Percentiles rank a stretch among this genome's conserved stretches.
phyloP scores from a whole-genome alignment of 30 jellyfish, hydroid and myxozoan genomes.

The Sanderia malayensis region DNA sequence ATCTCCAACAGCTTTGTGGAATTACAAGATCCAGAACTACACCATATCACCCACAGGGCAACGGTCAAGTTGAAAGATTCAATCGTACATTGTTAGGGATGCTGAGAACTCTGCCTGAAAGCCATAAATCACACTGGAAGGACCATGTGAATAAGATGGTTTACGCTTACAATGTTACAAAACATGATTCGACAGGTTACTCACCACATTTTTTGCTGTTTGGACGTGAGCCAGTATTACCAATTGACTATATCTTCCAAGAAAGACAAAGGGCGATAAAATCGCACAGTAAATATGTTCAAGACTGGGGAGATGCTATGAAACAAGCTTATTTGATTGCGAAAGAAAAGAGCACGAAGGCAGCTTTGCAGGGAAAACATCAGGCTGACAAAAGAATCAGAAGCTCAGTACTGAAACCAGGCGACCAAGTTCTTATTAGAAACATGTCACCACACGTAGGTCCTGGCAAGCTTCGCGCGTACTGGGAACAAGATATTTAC shows the following conservation, averaged over 20 bases:
- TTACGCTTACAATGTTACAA: slow-evolving; percentile 20
- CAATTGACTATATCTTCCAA: slow-evolving; percentile 6
- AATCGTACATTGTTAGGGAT: no score
- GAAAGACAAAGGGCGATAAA: neutral
- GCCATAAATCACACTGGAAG: no score
- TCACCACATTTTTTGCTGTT: slow-evolving; percentile 32
- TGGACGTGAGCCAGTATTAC: slow-evolving; percentile 23
- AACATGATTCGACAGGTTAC: slow-evolving; percentile 35
- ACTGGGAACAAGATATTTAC: slow-evolving; percentile 23
- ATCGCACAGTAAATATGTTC: neutral
- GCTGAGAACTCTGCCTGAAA: no score
- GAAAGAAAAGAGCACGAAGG: slow-evolving; percentile 11
- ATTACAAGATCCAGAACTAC: no score
- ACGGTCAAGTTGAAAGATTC: no score
- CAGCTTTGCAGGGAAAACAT: neutral
- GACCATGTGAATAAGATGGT: slow-evolving; percentile 15
- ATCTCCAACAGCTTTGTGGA: no score
- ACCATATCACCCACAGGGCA: no score
- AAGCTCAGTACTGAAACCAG: slow-evolving; percentile 7
- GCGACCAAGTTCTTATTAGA: slow-evolving; percentile 8
- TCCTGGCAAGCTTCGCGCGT: slow-evolving; percentile 26
- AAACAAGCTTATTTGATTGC: slow-evolving; percentile 17
- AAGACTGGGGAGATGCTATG: slow-evolving; percentile 26
- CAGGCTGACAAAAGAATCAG: slow-evolving; percentile 3
- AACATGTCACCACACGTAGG: slow-evolving; percentile 4